phyloP scores from a whole-genome alignment of 2,113 vertebrate genomes.

The Tautogolabrus adspersus region DNA sequence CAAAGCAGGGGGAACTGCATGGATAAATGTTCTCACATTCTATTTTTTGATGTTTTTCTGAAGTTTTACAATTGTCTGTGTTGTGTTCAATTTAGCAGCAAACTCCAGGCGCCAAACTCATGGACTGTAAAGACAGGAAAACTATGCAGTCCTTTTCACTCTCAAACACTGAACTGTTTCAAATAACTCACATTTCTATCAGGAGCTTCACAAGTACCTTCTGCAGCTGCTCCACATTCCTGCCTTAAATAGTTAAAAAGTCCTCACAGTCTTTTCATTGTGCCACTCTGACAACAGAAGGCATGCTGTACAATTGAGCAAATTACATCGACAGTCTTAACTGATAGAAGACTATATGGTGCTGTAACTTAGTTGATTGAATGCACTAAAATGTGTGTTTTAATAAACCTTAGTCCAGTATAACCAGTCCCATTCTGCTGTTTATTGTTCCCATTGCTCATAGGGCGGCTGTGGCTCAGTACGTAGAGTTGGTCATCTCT shows the following conservation, averaged over 20 bases:
- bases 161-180: background rate
- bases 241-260: background rate
- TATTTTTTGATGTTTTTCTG: conserved; percentile 14
- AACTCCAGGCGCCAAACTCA: conserved; percentile 5
- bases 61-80: conserved; percentile 9
- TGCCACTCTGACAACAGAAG: background rate
- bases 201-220: conserved; percentile 11
- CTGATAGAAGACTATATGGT: background rate
- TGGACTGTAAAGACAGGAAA: background rate
- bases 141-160: background rate
- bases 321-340: background rate
- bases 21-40: conserved; percentile 20
- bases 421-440: no score
- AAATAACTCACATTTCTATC: conserved; percentile 6
- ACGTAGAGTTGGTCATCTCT: no score
- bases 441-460: no score
- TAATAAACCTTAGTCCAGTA: no score
- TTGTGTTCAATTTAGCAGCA: conserved; percentile 8
- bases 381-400: no score
- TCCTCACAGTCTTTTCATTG: background rate
- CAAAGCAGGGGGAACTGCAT: conserved; percentile 15
- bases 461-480: no score
- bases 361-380: background rate
- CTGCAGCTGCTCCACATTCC: conserved; percentile 20
- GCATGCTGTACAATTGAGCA: no score